phyloP scores from a whole-genome alignment of 1,140 invertebrate species.

The Drosophila neocordata region DNA sequence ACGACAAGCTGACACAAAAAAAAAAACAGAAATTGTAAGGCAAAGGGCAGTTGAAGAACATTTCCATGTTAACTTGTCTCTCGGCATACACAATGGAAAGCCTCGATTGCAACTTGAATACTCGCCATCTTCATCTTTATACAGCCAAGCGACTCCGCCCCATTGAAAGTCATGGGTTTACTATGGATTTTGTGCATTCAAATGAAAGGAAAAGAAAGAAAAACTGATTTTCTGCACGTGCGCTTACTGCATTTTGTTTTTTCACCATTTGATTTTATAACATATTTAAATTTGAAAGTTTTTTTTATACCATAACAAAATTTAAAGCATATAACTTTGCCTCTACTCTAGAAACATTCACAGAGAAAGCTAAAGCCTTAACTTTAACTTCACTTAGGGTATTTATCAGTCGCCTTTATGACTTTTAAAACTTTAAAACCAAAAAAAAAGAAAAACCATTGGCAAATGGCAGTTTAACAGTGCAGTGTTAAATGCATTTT shows the following conservation, averaged over 20 bases:
- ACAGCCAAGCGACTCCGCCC: slow-evolving; percentile 12
- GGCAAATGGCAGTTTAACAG: slow-evolving; percentile 27
- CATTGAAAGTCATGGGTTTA: slow-evolving; percentile 67
- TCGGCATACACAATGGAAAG: slow-evolving; percentile 41
- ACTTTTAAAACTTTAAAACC: neutral
- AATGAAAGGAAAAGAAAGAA: slow-evolving; percentile 21
- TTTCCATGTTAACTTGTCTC: slow-evolving; percentile 63
- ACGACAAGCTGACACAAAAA: slow-evolving; percentile 3
- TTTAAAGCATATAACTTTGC: no score
- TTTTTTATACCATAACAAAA: no score
- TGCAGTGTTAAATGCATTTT: slow-evolving; percentile 16
- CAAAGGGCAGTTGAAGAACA: no score
- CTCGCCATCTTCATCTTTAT: neutral
- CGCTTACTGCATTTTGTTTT: slow-evolving; percentile 17
- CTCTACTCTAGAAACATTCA: no score
- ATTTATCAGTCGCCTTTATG: neutral
- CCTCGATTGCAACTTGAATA: slow-evolving; percentile 36
- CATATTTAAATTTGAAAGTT: slow-evolving; percentile 59
- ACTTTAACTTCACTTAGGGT: neutral
- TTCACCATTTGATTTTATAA: slow-evolving; percentile 26
- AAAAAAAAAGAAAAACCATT: slow-evolving; percentile 39
- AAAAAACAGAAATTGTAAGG: no score
- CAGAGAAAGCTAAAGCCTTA: no score
- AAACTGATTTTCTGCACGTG: slow-evolving; percentile 55
- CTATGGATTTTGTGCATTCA: slow-evolving; percentile 23